Percentiles rank a stretch among this genome's conserved stretches.
Conservation (phyloP, 2,797 vertebrate species). For the Gymnothorax reevesii region DNA sequence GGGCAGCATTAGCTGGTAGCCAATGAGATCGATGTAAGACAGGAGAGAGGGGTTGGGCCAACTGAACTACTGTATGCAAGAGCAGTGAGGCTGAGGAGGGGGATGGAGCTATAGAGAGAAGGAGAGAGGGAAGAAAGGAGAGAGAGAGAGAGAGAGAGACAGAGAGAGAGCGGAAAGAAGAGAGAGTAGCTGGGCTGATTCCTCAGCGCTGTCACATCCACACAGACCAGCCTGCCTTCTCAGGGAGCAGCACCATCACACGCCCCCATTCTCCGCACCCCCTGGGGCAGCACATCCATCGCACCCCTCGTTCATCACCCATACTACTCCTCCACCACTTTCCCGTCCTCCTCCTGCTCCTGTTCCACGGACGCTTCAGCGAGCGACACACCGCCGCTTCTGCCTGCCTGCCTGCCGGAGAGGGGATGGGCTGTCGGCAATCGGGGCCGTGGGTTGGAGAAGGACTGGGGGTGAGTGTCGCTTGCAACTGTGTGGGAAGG, state of each 20-base stretch:
- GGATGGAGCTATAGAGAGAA: constrained; percentile 19
- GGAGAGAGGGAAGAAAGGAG: constrained; percentile 30
- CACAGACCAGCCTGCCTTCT: constrained; percentile 21
- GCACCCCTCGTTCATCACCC: constrained; percentile 13
- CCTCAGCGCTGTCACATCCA: constrained; percentile 23
- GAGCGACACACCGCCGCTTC: constrained; percentile 40
- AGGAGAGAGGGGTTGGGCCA: constrained; percentile 29
- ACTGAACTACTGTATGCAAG: constrained; percentile 35
- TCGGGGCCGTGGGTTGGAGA: constrained; percentile 74
- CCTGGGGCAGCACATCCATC: neutral
- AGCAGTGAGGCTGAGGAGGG: constrained; percentile 8
- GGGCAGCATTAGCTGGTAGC: constrained; percentile 26
- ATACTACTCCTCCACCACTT: constrained; percentile 20
- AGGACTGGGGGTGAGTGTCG: constrained; percentile 63
- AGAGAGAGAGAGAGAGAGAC: constrained; percentile 24
- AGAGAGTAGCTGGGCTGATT: constrained; percentile 27
- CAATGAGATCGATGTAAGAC: constrained; percentile 20
- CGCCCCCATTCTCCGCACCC: constrained; percentile 3
- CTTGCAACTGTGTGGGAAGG: constrained; percentile 37
- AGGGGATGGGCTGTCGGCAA: constrained; percentile 79
- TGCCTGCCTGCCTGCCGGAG: constrained; percentile 61
- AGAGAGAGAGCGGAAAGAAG: constrained; percentile 32
- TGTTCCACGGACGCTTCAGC: constrained; percentile 44
- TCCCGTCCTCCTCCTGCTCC: constrained; percentile 22
- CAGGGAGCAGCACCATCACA: constrained; percentile 13